These are phyloP conservation scores for Aepyceros melampus DNA, from an alignment of 2,113 vertebrate species.

Conservation along the genomic window DNA sequence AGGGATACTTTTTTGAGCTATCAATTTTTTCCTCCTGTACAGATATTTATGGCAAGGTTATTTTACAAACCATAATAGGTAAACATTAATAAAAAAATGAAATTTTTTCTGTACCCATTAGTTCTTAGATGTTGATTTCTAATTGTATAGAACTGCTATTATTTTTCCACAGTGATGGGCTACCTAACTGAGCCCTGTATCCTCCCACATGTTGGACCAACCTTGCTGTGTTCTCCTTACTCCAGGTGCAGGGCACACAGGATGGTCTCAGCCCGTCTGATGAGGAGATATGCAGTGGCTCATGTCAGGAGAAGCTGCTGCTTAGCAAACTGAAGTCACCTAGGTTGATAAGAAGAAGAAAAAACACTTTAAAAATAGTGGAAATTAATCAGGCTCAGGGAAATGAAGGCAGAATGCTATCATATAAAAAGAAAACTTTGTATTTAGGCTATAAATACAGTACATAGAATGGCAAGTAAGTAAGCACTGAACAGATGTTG, in stretches of 20 bases:
- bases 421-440: not conserved
- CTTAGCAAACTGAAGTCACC: constrained; percentile 12
- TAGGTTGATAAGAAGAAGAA: not conserved
- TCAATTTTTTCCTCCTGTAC: not conserved
- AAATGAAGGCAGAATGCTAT: not conserved
- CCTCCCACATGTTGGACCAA: constrained; percentile 27
- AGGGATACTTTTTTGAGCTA: not conserved
- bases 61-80: not conserved
- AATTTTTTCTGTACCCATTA: not conserved
- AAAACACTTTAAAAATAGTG: not conserved
- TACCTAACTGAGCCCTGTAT: not conserved
- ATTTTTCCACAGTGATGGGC: not conserved
- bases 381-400: not conserved
- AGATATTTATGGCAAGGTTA: not conserved
- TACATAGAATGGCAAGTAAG: not conserved
- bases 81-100: not conserved
- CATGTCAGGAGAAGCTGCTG: not conserved
- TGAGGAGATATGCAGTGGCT: not conserved
- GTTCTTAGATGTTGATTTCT: not conserved
- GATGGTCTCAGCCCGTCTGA: not conserved
- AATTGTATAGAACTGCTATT: not conserved
- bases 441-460: not conserved
- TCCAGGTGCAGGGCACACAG: not conserved
- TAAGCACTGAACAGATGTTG: not conserved
- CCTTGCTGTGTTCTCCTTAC: not conserved